phyloP scores from a whole-genome alignment of 1,140 invertebrate genomes.

The Ceratina australensis region DNA sequence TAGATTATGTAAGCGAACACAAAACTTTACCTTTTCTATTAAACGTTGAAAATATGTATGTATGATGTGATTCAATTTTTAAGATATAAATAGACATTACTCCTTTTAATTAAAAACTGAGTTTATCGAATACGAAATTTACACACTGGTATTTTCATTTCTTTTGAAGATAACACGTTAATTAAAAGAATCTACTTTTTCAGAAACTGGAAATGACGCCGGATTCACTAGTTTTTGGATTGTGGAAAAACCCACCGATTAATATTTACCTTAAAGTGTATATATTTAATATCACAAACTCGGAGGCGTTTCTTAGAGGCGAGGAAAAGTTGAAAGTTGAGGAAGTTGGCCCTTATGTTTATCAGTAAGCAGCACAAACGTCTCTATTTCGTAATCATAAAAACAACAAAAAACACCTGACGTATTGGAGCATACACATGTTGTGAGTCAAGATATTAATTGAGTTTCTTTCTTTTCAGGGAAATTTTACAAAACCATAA shows the following conservation, averaged over 20 bases:
- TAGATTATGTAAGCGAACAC: slow-evolving; percentile 78
- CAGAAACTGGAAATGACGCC: slow-evolving; percentile 40
- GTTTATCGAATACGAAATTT: background rate
- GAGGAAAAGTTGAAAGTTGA: slow-evolving; percentile 84
- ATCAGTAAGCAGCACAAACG: slow-evolving; percentile 83
- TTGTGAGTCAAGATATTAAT: background rate
- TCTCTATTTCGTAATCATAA: background rate
- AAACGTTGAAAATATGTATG: too few relatives aligned
- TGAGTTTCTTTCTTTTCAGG: slow-evolving; percentile 76
- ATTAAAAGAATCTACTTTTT: background rate
- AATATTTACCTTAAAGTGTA: slow-evolving; percentile 87
- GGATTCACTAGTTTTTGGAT: slow-evolving; percentile 79
- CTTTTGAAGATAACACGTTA: background rate
- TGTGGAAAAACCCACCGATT: slow-evolving; percentile 86
- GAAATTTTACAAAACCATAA: slow-evolving; percentile 86
- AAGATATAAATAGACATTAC: too few relatives aligned
- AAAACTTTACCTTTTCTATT: too few relatives aligned
- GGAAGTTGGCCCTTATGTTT: slow-evolving; percentile 93
- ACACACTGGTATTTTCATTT: background rate
- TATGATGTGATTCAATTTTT: too few relatives aligned
- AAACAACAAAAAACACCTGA: too few relatives aligned
- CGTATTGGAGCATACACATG: background rate
- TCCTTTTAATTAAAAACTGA: background rate
- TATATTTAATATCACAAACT: slow-evolving; percentile 93
- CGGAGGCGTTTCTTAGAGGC: slow-evolving; percentile 84